A percentile compares a stretch with the other conserved stretches of the same genome.
These are phyloP conservation scores for Rotaria sp. DNA, from an alignment of 2,888 invertebrate species.

Conservation along the genomic window DNA sequence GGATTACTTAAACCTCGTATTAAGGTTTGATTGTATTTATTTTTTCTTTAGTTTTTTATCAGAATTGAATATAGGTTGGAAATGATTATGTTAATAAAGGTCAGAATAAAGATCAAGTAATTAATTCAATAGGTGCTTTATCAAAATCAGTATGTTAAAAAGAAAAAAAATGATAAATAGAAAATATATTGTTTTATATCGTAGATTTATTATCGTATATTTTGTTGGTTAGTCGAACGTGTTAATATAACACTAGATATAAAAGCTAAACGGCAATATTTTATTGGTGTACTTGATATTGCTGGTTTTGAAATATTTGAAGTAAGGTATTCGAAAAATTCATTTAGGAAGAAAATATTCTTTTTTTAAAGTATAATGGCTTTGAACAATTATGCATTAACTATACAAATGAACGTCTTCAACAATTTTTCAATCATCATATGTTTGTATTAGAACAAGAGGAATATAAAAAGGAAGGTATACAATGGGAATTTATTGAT, in stretches of 20 bases:
- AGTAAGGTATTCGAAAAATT: slow-evolving; percentile 46
- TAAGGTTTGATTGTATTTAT: slow-evolving; percentile 60
- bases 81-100: slow-evolving; percentile 98
- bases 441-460: slow-evolving; percentile 96
- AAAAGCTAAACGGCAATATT: slow-evolving; percentile 93
- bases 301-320: slow-evolving; percentile 99
- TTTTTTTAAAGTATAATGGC: slow-evolving; percentile 94
- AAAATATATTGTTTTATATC: too few relatives aligned
- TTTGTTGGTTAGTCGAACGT: slow-evolving; percentile 84
- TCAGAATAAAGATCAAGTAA: slow-evolving; percentile 76
- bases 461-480: slow-evolving; percentile 86
- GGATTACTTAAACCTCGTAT: slow-evolving; percentile 81
- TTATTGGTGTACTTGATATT: slow-evolving; percentile 99
- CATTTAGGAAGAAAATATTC: too few relatives aligned
- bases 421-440: slow-evolving; percentile 95
- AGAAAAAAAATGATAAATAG: too few relatives aligned
- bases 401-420: slow-evolving; percentile 93
- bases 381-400: slow-evolving; percentile 97
- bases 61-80: slow-evolving; percentile 59
- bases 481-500: slow-evolving; percentile 90
- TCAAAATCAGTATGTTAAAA: slow-evolving; percentile 48
- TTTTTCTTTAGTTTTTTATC: not conserved
- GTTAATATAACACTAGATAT: slow-evolving; percentile 99
- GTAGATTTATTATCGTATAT: slow-evolving; percentile 58
- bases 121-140: slow-evolving; percentile 57